These are phyloP conservation scores for Psophia crepitans DNA, from an alignment of 2,113 vertebrate species.

Conservation along the genomic window DNA sequence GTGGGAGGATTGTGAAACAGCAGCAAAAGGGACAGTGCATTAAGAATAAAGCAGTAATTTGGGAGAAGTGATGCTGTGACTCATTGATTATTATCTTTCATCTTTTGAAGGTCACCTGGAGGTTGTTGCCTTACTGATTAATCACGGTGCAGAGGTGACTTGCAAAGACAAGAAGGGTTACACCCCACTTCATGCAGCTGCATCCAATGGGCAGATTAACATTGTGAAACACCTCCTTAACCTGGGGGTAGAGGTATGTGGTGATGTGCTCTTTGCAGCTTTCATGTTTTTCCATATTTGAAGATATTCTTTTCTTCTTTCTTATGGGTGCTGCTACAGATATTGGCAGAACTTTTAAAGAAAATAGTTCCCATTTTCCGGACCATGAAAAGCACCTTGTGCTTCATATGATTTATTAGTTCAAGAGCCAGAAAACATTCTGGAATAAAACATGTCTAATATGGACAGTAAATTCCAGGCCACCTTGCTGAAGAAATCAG, in stretches of 20 bases:
- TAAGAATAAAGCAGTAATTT: not conserved
- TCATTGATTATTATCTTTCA: not conserved
- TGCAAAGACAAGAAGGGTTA: constrained; percentile 97
- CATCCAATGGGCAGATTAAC: constrained; percentile 89
- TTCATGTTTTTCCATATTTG: not conserved
- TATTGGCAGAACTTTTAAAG: not conserved
- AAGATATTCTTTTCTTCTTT: not conserved
- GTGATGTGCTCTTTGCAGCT: not conserved
- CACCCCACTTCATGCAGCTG: constrained; percentile 91
- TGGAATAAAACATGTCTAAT: not conserved
- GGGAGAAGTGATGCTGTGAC: not conserved
- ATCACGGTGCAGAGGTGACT: constrained; percentile 90
- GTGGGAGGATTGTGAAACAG: not conserved
- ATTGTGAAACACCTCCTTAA: constrained; percentile 94
- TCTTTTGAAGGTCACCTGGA: constrained; percentile 88
- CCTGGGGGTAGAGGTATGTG: constrained; percentile 89
- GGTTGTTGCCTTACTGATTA: constrained; percentile 88
- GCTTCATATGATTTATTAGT: not conserved
- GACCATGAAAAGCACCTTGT: not conserved
- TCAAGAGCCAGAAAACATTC: not conserved
- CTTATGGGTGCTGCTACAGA: not conserved
- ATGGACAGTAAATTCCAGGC: not conserved
- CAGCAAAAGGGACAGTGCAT: not conserved
- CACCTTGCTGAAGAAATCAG: not conserved
- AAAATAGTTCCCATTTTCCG: not conserved